Base-by-base conservation (phyloP, 92 coral and sea anemone species). In the Heteractis magnifica region DNA sequence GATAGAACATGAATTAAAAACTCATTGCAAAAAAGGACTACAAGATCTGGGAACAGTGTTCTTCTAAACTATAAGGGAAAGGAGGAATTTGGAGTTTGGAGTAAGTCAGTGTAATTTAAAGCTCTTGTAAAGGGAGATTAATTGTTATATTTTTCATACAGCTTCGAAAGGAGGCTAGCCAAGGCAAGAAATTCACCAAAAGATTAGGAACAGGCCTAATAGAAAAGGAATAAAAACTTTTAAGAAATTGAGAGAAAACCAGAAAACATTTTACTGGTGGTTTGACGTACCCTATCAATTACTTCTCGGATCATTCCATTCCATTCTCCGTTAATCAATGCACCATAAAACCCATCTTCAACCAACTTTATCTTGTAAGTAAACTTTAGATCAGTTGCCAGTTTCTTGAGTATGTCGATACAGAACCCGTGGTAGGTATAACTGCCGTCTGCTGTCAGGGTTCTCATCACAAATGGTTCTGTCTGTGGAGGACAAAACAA, bases 291-390 rank as follows among this genome's bases (percentile, higher is more conserved):
- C 91, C 91, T 55, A 52, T 77, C 82, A 7, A 84, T 34, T 13
- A 94, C 78, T 68, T 92, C 95, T 15, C 93, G 81, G 41, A 94
- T 86, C 91, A 92, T 81, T 16, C 98, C 98, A 72, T 86, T 90
- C 98, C 98, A 94, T 13, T 76, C 55, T 26, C 93, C 95, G 52
- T 92, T 88, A 10, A 64, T 26, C 65, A 79, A 52, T 12, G 80
- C 80, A 51, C 98, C 98, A 75, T 86, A 94, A 6, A 16, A 41
- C 44, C 91, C 92, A 56, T 94, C 94, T 4, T 82, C 83, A 11
- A 84, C 75, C 71, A 26, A 77, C 73, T 92, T 83, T 53, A 94
- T 84, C 55, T 86, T 89, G 52, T 94, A 94, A 10, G 93, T 90
- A 34, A 94, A 94, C 84, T 86, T 87, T 59, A 92, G 80, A 52